Evolutionary conservation across 2,113 vertebrate genomes (phyloP), one percentile per base, ranked within the genome.

Genomic region (Albula glossodonta): DNA sequence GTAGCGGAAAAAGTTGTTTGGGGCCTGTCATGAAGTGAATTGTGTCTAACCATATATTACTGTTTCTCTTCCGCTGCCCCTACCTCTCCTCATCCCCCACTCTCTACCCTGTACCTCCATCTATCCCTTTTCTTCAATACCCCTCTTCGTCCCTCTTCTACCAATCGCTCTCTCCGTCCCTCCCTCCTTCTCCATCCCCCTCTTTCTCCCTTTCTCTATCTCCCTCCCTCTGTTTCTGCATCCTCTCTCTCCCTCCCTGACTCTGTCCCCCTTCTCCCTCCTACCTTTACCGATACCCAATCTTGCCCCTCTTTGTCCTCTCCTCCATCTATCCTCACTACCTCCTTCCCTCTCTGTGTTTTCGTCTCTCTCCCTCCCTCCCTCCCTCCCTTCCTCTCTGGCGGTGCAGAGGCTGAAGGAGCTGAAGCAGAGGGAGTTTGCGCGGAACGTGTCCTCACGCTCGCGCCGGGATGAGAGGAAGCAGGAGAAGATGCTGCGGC

Each of bases 351-450:
- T 41, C 52, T 51, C 31, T 41, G 31, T 41, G 31, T 41, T 41
- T 41, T 41, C 31, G 31, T 1, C 31, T 41, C 31, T 41, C 31
- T 41, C 53, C 12, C 53, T 56, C 12, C 56, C 41, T n/a, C n/a
- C 31, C 19, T 10, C 82, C 60, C 56, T 41, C 94, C 86, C 92
- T 83, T 90, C 93, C 87, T 5, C 51, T n/a, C 22, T 51, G 10
- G 17, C 15, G 86, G 86, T 7, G 81, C 94, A 99, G 98, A 97
- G 98, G 93, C 95, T 99, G 89, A 99, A 99, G 87, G 98, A 99
- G 94, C 95, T 99, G 83, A 99, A 99, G 92, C 98, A 99, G 90
- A 96, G 98, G 91, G 98, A 99, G 87, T 99, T 98, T 90, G 98
- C 98, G 80, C 96, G 98, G 51, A 99, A 99, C n/a, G 97, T 99